Base-by-base conservation (phyloP, 2,113 vertebrate genomes). In the Sander lucioperca region DNA sequence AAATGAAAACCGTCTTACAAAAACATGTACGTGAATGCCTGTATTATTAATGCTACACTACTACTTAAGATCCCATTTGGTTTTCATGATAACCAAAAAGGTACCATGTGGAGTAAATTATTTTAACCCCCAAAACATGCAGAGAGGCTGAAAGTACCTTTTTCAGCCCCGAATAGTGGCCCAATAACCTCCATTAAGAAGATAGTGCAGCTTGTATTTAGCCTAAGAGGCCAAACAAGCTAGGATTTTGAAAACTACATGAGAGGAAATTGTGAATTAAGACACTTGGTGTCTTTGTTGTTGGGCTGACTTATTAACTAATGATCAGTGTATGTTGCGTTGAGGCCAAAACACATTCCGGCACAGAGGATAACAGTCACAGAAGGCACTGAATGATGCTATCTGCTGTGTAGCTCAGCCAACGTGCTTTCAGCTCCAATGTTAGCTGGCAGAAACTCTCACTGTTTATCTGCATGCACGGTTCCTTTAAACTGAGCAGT, bases 401-500 rank as follows among this genome's bases (percentile, higher is more conserved):
- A 61, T 76, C 61, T 54, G 70, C 33, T 61, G 74, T 50, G 45
- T 14, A 4, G 62, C 62, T 80, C 62, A 58, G 69, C 68, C 74
- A 61, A 56, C 30, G 21, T 13, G 19, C 77, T 68, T 23, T 74
- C 16, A 61, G 75, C 61, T 67, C 47, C 13, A 50, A n/a, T 15
- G 63, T 48, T 63, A 21, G 30, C 74, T 66, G 74, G 59, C 74
- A 57, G 53, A 33, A 33, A 8, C 27, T 56, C 33, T 63, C 0
- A 1, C 33, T 59, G 15, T 73, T 72, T 54, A 77, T 83, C 67
- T 77, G 62, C 66, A 79, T 58, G 53, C 25, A 48, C 18, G 9
- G 47, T 47, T n/a, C 33, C 54, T 80, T 78, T 53, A 75, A 83
- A 85, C 13, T n/a, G 79, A 74, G 66, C n/a, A 69, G 53, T 61